A percentile compares a stretch with the other conserved stretches of the same genome.
These are phyloP conservation scores for Dasypogon diadema DNA, from an alignment of 2,888 invertebrate genomes.

Conservation along the genomic window DNA sequence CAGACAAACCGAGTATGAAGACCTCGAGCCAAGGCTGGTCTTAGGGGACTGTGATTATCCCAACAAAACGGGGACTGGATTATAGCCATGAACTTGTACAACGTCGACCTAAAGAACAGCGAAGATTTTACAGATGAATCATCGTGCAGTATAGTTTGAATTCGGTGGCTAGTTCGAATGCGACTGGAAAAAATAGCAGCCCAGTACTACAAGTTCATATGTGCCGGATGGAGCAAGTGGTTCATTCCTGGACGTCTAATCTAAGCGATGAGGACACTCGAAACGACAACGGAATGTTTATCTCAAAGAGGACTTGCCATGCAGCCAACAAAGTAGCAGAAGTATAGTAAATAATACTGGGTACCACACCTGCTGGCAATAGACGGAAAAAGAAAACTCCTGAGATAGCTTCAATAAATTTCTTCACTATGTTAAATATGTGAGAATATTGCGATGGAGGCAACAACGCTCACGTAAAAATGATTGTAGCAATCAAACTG, in stretches of 20 bases:
- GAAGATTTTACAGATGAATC: slow-evolving; percentile 57
- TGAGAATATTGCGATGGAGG: background rate
- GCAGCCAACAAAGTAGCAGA: slow-evolving; percentile 58
- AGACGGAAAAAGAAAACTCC: slow-evolving; percentile 52
- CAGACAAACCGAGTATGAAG: slow-evolving; percentile 11
- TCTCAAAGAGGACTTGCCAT: slow-evolving; percentile 56
- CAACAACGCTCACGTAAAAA: background rate
- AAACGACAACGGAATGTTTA: slow-evolving; percentile 55
- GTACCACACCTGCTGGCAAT: background rate
- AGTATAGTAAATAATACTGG: background rate
- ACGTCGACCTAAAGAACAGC: slow-evolving; percentile 54
- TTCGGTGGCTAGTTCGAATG: slow-evolving; percentile 57
- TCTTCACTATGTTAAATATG: background rate
- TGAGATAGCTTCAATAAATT: background rate
- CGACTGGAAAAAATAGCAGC: slow-evolving; percentile 20
- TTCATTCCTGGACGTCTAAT: slow-evolving; percentile 28
- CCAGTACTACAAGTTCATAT: slow-evolving; percentile 41
- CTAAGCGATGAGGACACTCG: slow-evolving; percentile 57
- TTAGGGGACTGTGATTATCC: slow-evolving; percentile 56
- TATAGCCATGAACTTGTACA: slow-evolving; percentile 52
- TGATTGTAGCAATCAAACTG: background rate
- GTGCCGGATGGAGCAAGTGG: background rate
- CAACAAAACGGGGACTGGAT: slow-evolving; percentile 55
- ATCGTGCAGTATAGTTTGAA: slow-evolving; percentile 58
- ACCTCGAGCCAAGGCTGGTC: slow-evolving; percentile 53